Percentiles rank a stretch among this genome's conserved stretches.
These are phyloP conservation scores for Elephantulus edwardii DNA, from an alignment of 2,113 vertebrate genomes.

Conservation along the genomic window DNA sequence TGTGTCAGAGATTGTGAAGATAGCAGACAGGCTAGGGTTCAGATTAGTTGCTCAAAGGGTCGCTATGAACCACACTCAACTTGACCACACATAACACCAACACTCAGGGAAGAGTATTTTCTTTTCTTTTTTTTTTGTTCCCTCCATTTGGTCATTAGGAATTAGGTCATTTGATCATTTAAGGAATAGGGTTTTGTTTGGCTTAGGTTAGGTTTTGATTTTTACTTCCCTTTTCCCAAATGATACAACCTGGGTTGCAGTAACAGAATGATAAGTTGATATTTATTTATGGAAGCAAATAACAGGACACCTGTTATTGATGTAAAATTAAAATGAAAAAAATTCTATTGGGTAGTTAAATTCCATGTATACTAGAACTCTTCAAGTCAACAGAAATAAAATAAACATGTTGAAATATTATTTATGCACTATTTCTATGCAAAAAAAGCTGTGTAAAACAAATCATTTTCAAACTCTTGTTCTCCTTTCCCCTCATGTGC, in stretches of 20 bases:
- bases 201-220: background rate
- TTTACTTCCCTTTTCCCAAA: background rate
- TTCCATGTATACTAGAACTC: background rate
- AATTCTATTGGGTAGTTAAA: background rate
- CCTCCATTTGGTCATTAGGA: background rate
- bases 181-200: background rate
- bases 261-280: background rate
- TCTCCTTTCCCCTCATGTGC: background rate
- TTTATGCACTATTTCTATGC: constrained; percentile 8
- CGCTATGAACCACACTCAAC: too few relatives aligned
- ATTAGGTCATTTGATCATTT: background rate
- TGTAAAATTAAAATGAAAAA: constrained; percentile 6
- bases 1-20: too few relatives aligned
- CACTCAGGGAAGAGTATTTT: background rate
- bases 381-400: constrained; percentile 6
- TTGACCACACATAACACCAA: too few relatives aligned
- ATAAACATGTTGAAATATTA: constrained; percentile 22
- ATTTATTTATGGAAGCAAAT: constrained; percentile 37
- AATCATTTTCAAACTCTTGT: constrained; percentile 41
- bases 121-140: too few relatives aligned
- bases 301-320: constrained; percentile 40
- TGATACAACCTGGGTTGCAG: background rate
- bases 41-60: too few relatives aligned
- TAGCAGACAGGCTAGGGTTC: too few relatives aligned
- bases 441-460: background rate